Evolutionary conservation across 2,113 vertebrate genomes (phyloP), one percentile per base, ranked within the genome.

Genomic region (Pagrus major): DNA sequence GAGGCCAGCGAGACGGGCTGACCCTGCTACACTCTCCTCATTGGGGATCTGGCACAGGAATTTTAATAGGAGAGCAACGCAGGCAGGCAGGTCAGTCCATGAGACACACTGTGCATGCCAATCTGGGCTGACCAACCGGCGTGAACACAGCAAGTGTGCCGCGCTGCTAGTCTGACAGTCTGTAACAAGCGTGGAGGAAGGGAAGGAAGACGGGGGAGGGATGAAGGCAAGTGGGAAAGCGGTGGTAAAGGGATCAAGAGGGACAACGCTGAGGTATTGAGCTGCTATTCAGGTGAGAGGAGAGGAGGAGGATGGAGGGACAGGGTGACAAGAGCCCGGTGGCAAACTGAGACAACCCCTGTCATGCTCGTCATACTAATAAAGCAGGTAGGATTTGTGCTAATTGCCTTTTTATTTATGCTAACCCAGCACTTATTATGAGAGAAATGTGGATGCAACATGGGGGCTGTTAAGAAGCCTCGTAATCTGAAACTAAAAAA

Each of bases 41-140:
- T 90, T 59, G 86, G 90, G 91, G 91, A 92, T 91, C 87, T 93
- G 90, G 93, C 91, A 89, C 84, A 88, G 78, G 92, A 94, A 93
- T 94, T 91, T 92, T 93, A 94, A 94, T 93, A 88, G 93, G 86
- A 83, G 76, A 86, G 88, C 83, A 82, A 89, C 68, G 60, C 88
- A 83, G 85, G 90, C 88, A 89, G 88, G 84, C 87, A 84, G 92
- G 92, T 92, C 91, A 89, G 79, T 84, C 66, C 76, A 56, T 73
- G 76, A 89, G 86, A 91, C 87, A 67, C 83, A 39, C 86, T 81
- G 86, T 86, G 91, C 91, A 93, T 94, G 91, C 89, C 92, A 92
- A 94, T 92, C 92, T 71, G 60, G 65, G 91, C 89, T 85, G 91
- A 91, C 89, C 89, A 64, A 81, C 77, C 60, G 41, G 79, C 76